A percentile compares a stretch with the other conserved stretches of the same genome.
These are phyloP conservation scores for Xestoiulus laeticollis DNA, from an alignment of 2,888 invertebrate species.

Conservation along the genomic window DNA sequence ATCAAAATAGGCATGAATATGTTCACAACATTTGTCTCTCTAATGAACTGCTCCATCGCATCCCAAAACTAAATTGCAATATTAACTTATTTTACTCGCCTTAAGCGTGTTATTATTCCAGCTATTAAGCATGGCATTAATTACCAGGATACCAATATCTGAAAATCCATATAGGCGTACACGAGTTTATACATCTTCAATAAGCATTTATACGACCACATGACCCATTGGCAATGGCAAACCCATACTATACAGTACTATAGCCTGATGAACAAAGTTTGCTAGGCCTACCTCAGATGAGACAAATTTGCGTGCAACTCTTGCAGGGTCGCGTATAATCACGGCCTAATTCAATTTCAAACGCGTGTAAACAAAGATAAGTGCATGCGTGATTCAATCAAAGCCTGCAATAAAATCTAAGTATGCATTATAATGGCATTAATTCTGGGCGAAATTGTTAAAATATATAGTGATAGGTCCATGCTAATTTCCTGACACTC, in stretches of 20 bases:
- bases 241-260: too few relatives aligned
- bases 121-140: neutral
- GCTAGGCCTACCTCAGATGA: neutral
- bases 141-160: neutral
- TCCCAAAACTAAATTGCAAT: neutral
- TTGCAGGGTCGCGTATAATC: neutral
- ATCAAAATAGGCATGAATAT: neutral
- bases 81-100: neutral
- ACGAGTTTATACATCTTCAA: neutral
- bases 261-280: neutral
- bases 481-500: constrained; percentile 2
- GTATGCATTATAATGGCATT: constrained; percentile 23
- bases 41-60: neutral
- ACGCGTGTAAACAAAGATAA: constrained; percentile 23
- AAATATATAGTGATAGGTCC: constrained; percentile 9
- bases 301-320: constrained; percentile 1
- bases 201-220: neutral
- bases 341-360: constrained; percentile 9
- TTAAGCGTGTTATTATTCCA: neutral
- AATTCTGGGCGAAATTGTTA: constrained; percentile 13
- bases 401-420: neutral
- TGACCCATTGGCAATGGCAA: neutral
- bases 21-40: neutral
- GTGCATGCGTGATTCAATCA: constrained; percentile 34
- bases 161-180: neutral